These are phyloP conservation scores for Tromatobia lineatoria DNA, from an alignment of 2,888 invertebrate genomes.

Conservation along the genomic window DNA sequence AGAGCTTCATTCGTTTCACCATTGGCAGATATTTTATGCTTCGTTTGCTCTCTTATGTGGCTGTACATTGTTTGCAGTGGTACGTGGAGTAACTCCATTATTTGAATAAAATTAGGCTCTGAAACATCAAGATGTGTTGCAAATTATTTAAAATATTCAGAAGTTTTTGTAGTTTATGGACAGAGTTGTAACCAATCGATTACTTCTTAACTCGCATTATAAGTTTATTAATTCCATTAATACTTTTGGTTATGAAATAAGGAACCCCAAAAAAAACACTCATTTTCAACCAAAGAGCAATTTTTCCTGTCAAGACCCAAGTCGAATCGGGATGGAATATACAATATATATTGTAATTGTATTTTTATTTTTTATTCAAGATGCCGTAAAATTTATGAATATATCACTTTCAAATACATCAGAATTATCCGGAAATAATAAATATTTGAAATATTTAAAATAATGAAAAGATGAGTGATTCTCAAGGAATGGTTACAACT, in stretches of 20 bases:
- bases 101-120: slow-evolving; percentile 94
- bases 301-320: no score
- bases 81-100: slow-evolving; percentile 95
- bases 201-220: not conserved
- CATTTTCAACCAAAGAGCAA: no score
- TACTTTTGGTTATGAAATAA: no score
- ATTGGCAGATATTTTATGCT: slow-evolving; percentile 84
- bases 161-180: not conserved
- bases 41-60: slow-evolving; percentile 85
- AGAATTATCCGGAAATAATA: not conserved
- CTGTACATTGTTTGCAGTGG: slow-evolving; percentile 94
- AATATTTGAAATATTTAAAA: not conserved
- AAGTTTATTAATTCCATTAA: not conserved
- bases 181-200: not conserved
- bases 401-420: no score
- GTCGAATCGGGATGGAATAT: no score
- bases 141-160: slow-evolving; percentile 38
- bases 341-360: no score
- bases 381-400: no score
- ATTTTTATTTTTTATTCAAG: no score
- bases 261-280: no score
- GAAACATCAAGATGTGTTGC: slow-evolving; percentile 82
- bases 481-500: not conserved
- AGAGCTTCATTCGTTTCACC: slow-evolving; percentile 82
- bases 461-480: not conserved